Conservation (phyloP, 2,888 invertebrate species). For the Oeneis ivallda region DNA sequence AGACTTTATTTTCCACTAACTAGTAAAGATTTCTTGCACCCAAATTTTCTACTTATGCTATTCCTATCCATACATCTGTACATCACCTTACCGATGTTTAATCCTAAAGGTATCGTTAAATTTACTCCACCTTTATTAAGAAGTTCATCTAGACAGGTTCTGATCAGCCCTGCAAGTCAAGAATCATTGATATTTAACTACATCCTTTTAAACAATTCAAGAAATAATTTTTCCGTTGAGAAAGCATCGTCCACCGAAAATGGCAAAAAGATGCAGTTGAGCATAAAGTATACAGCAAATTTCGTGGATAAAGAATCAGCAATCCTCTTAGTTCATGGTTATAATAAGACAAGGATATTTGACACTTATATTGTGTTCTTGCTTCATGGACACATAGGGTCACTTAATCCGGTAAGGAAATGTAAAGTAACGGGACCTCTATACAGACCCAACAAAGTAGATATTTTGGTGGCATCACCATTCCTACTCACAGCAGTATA, state of each 20-base stretch:
- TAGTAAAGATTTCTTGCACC: conserved; percentile 75
- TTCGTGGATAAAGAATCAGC: conserved; percentile 60
- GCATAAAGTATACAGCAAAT: conserved; percentile 66
- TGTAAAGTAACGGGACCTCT: conserved; percentile 69
- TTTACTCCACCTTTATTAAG: conserved; percentile 74
- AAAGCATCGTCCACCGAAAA: conserved; percentile 60
- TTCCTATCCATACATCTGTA: conserved; percentile 82
- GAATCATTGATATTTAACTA: conserved; percentile 63
- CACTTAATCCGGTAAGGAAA: conserved; percentile 61
- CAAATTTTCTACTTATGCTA: conserved; percentile 81
- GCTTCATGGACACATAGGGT: conserved; percentile 58
- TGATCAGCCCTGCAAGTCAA: conserved; percentile 65
- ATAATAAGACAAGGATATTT: conserved; percentile 73
- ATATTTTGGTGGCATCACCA: conserved; percentile 63
- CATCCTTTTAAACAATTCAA: conserved; percentile 59
- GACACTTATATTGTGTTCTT: conserved; percentile 69
- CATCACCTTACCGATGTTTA: conserved; percentile 77
- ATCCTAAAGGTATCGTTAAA: conserved; percentile 64
- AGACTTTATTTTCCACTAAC: conserved; percentile 79
- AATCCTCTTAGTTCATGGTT: conserved; percentile 67
- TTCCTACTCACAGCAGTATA: conserved; percentile 52
- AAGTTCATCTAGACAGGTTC: conserved; percentile 62
- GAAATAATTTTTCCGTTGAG: conserved; percentile 65
- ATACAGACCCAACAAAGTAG: conserved; percentile 68
- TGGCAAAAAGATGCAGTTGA: conserved; percentile 64